A percentile compares a stretch with the other conserved stretches of the same genome.
phyloP scores from a whole-genome alignment of 1,140 invertebrate genomes.

The Scaptomyza montana region DNA sequence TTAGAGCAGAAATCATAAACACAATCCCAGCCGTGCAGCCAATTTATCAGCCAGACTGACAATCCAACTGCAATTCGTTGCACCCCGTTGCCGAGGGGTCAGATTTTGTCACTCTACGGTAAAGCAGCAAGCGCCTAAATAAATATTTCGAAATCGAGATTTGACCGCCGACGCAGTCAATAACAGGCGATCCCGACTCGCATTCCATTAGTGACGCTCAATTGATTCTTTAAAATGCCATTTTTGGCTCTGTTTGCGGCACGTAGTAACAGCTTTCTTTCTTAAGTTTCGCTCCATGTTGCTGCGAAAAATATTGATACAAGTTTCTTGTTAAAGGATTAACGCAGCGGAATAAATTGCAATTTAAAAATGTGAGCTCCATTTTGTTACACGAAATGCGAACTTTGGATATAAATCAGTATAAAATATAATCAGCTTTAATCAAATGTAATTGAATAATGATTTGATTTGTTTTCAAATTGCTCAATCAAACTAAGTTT shows the following conservation, averaged over 20 bases:
- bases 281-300: constrained; percentile 11
- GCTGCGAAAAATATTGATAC: neutral
- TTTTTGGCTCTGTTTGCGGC: constrained; percentile 23
- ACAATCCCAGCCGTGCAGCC: constrained; percentile 14
- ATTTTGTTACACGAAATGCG: no score
- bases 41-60: constrained; percentile 49
- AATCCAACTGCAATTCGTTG: constrained; percentile 61
- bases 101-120: constrained; percentile 39
- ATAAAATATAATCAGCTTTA: no score
- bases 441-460: no score
- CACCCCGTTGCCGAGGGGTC: constrained; percentile 60
- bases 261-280: neutral
- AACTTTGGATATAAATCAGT: no score
- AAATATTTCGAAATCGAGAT: constrained; percentile 74
- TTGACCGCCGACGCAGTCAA: constrained; percentile 55
- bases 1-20: constrained; percentile 49
- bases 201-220: constrained; percentile 66
- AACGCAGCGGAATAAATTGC: neutral
- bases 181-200: constrained; percentile 26
- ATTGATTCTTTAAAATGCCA: constrained; percentile 62
- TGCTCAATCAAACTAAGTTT: no score
- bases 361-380: neutral
- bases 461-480: no score
- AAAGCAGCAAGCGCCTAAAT: constrained; percentile 52
- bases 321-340: constrained; percentile 32